Conservation (phyloP, 2,888 invertebrate species). For the Oxystoma pomonae region DNA sequence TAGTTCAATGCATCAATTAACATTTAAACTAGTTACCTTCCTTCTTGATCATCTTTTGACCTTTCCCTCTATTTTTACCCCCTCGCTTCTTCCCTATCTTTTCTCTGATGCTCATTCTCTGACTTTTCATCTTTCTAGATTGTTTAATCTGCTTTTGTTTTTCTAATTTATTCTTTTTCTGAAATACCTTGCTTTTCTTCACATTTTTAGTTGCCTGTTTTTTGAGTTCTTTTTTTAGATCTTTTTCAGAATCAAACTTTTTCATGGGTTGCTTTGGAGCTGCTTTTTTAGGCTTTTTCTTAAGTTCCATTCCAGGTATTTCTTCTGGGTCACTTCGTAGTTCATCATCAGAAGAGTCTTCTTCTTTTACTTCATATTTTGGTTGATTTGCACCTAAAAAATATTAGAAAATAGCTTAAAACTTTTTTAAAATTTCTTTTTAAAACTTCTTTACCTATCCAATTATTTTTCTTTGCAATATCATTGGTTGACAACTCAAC, state of each 20-base stretch:
- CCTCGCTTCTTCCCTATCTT: constrained; percentile 16
- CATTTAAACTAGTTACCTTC: too few relatives aligned
- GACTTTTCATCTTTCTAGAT: constrained; percentile 49
- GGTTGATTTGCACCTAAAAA: constrained; percentile 65
- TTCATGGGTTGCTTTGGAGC: constrained; percentile 20
- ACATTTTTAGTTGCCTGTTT: constrained; percentile 68
- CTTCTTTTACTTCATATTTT: constrained; percentile 36
- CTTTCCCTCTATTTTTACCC: constrained; percentile 5
- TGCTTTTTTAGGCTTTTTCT: constrained; percentile 11
- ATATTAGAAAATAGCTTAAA: too few relatives aligned
- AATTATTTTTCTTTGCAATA: constrained; percentile 64
- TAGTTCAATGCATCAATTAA: too few relatives aligned
- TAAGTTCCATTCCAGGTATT: constrained; percentile 49
- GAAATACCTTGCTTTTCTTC: constrained; percentile 72
- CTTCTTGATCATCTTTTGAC: constrained; percentile 8
- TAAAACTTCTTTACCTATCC: too few relatives aligned
- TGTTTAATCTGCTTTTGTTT: constrained; percentile 67
- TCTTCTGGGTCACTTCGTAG: constrained; percentile 33
- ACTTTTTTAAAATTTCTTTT: too few relatives aligned
- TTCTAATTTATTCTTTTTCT: constrained; percentile 69
- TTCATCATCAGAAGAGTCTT: constrained; percentile 35
- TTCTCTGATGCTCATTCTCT: constrained; percentile 28
- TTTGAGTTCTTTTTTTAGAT: constrained; percentile 65
- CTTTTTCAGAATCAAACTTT: constrained; percentile 56
- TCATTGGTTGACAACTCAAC: constrained; percentile 68